Conservation (phyloP, 2,888 invertebrate species). For the Thera obeliscata region DNA sequence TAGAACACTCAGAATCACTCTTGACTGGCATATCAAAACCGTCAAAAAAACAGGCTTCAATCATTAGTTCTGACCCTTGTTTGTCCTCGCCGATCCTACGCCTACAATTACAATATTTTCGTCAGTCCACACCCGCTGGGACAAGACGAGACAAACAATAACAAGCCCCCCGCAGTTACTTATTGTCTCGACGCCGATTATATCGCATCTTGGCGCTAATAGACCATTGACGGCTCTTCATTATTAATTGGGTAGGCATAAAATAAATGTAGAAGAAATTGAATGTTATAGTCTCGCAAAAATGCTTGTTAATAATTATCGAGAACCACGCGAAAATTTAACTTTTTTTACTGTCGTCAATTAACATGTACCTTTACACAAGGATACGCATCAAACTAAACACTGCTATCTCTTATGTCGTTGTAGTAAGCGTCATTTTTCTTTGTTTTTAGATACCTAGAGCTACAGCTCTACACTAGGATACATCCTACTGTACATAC, state of each 20-base stretch:
- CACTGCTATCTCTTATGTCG: too few relatives aligned
- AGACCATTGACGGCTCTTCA: conserved; percentile 64
- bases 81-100: conserved; percentile 20
- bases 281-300: not conserved
- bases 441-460: too few relatives aligned
- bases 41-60: conserved; percentile 8
- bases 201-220: conserved; percentile 71
- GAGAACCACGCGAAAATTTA: too few relatives aligned
- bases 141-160: conserved; percentile 75
- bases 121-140: conserved; percentile 74
- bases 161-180: conserved; percentile 69
- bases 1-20: not conserved
- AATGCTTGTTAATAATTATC: too few relatives aligned
- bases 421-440: too few relatives aligned
- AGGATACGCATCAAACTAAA: too few relatives aligned
- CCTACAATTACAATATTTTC: conserved; percentile 60
- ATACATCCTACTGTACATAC: too few relatives aligned
- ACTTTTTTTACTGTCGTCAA: too few relatives aligned
- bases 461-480: too few relatives aligned
- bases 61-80: conserved; percentile 12
- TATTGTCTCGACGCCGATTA: conserved; percentile 74
- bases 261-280: conserved; percentile 2
- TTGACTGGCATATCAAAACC: not conserved
- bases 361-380: too few relatives aligned
- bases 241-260: conserved; percentile 54